Evolutionary conservation across 2,113 vertebrate species (phyloP).

Genomic region (Passer montanus): DNA sequence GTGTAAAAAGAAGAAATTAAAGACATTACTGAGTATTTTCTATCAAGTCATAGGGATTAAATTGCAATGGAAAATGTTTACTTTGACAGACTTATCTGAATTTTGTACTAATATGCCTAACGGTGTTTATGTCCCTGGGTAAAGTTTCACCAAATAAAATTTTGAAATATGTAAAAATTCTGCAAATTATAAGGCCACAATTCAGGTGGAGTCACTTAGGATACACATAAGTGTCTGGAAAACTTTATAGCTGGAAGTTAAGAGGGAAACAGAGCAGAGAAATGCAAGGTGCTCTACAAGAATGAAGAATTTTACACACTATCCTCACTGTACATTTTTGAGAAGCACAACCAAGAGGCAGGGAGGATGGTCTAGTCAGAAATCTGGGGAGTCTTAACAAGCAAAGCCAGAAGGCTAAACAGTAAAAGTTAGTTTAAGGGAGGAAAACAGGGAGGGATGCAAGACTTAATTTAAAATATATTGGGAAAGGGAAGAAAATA

Average conservation of each 20-base stretch:
- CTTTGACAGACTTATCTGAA: not conserved
- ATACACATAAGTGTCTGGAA: not conserved
- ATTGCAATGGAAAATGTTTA: not conserved
- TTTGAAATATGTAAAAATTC: not conserved
- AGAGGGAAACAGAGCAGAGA: not conserved
- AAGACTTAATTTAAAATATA: not conserved
- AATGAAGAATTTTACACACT: not conserved
- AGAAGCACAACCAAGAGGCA: not conserved
- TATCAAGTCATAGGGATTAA: not conserved
- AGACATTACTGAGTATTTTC: not conserved
- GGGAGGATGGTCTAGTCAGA: not conserved
- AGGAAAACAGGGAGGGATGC: not conserved
- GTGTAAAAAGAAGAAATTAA: not conserved
- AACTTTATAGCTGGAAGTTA: not conserved
- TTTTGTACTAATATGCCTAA: not conserved
- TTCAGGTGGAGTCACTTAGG: not conserved
- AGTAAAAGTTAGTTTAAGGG: not conserved
- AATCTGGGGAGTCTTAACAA: not conserved
- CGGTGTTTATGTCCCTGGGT: not conserved
- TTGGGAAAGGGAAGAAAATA: not conserved
- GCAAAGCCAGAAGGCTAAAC: not conserved
- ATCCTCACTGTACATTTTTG: not conserved
- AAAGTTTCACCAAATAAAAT: not conserved
- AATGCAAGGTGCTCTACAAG: not conserved
- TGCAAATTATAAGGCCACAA: not conserved